Evolutionary conservation across 2,113 vertebrate species (phyloP).

Genomic region (Pyxicephalus adspersus): DNA sequence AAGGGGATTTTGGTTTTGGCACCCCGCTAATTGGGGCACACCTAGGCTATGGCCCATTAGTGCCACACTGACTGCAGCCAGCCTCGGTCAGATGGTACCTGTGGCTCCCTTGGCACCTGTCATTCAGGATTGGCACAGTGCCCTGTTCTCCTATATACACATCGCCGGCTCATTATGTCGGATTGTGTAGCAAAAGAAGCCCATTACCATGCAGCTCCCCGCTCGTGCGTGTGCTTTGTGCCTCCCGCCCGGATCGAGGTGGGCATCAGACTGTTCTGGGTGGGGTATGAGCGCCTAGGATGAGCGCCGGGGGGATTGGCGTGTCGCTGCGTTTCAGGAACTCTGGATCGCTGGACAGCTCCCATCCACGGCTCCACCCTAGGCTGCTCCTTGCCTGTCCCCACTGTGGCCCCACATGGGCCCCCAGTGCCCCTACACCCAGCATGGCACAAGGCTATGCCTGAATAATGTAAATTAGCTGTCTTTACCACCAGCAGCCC

Average conservation of each 20-base stretch:
- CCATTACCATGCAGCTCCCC: slow-evolving; percentile 31
- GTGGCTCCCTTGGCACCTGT: too few relatives aligned
- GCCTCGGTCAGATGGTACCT: too few relatives aligned
- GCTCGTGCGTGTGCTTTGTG: slow-evolving; percentile 20
- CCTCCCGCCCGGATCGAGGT: background rate
- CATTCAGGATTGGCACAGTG: too few relatives aligned
- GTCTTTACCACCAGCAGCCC: slow-evolving; percentile 35
- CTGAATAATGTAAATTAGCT: slow-evolving; percentile 24
- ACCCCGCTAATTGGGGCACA: too few relatives aligned
- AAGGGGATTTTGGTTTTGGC: too few relatives aligned
- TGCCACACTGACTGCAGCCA: too few relatives aligned
- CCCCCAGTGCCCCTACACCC: background rate
- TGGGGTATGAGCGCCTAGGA: background rate
- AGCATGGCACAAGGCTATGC: background rate
- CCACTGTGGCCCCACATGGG: too few relatives aligned
- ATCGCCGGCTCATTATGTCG: background rate
- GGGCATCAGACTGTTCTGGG: background rate
- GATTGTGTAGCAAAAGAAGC: slow-evolving; percentile 5
- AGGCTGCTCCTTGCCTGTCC: background rate
- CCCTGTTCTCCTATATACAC: background rate
- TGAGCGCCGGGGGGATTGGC: background rate
- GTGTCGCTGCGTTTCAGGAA: background rate
- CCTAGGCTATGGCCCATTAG: too few relatives aligned
- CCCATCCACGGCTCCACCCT: slow-evolving; percentile 52
- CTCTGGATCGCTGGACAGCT: slow-evolving; percentile 50